Base-by-base conservation (phyloP, 1,140 invertebrate species). In the Dryas iulia region DNA sequence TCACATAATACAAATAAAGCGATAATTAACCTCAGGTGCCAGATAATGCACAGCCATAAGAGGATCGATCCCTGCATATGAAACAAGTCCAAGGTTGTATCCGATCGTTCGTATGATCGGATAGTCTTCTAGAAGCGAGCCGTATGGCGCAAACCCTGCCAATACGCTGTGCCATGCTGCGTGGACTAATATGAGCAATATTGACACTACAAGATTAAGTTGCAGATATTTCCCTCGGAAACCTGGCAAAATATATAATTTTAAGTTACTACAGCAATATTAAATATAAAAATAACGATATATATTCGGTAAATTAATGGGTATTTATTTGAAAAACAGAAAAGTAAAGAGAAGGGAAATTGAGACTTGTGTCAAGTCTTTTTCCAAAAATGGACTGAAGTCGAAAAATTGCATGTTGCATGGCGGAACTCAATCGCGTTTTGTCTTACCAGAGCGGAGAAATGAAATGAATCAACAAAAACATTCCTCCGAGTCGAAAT, bases 1-100 rank as follows among this genome's bases (percentile, higher is more conserved):
- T n/a, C n/a, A n/a, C n/a, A n/a, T n/a, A n/a, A n/a, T n/a, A 53
- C 52, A 24, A 53, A 53, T 53, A 53, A 18, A 23, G 18, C 25
- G 14, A 47, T 52, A 61, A 39, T 31, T 78, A 33, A 96, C 92
- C 86, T 96, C 95, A 12, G 95, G 95, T 11, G 92, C 83, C 3
- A 96, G 76, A 92, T 94, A 94, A 71, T 94, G 94, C 18, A 96
- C 87, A 2, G 95, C 92, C 82, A 95, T 94, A 64, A 94, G 82
- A 1, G 91, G 81, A 18, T 89, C 82, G 73, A 90, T 88, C 0
- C 68, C 72, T 6, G 63, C 56, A 31, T 86, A 91, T 0, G 83
- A 81, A 6, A 91, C 89, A 1, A 91, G 76, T 1, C 89, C 89
- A 10, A 91, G 78, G 39, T 91, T 91, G 71, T 83, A 77, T 12